phyloP scores from a whole-genome alignment of 2,888 invertebrate species.

The Drosophila hawaiiensis region DNA sequence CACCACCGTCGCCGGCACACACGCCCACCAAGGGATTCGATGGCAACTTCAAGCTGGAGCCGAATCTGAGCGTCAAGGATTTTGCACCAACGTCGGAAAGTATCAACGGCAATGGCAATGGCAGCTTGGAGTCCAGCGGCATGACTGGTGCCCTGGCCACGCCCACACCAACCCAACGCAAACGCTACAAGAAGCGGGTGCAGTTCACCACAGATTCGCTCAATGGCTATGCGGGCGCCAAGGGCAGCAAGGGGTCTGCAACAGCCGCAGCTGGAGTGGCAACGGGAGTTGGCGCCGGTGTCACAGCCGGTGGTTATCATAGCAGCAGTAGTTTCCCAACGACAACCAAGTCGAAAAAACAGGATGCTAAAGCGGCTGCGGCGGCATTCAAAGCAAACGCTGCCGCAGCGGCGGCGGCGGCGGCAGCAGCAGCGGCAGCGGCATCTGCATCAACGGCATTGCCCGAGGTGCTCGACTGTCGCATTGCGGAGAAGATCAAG shows the following conservation, averaged over 20 bases:
- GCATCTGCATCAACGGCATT: constrained; percentile 58
- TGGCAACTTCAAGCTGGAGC: constrained; percentile 84
- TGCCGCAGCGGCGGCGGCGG: constrained; percentile 32
- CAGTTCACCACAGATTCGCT: constrained; percentile 83
- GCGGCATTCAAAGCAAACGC: constrained; percentile 62
- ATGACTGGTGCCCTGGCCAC: constrained; percentile 45
- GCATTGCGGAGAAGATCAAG: constrained; percentile 85
- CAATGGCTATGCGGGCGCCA: constrained; percentile 71
- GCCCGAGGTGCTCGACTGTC: constrained; percentile 85
- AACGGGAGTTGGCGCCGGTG: background rate
- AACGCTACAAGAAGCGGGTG: constrained; percentile 84
- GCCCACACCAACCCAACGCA: constrained; percentile 68
- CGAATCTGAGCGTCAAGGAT: constrained; percentile 84
- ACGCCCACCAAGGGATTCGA: constrained; percentile 84
- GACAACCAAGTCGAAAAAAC: constrained; percentile 80
- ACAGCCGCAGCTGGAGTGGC: background rate
- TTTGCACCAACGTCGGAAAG: constrained; percentile 77
- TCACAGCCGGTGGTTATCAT: constrained; percentile 6
- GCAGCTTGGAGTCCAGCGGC: constrained; percentile 32
- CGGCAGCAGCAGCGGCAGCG: constrained; percentile 67
- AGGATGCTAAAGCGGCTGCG: constrained; percentile 79
- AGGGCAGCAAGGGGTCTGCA: constrained; percentile 42
- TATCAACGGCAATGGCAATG: constrained; percentile 49
- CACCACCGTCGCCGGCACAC: constrained; percentile 82
- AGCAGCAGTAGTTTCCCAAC: constrained; percentile 26